Evolutionary conservation across 2,797 vertebrate genomes (phyloP).

Genomic region (Borostomias antarcticus): DNA sequence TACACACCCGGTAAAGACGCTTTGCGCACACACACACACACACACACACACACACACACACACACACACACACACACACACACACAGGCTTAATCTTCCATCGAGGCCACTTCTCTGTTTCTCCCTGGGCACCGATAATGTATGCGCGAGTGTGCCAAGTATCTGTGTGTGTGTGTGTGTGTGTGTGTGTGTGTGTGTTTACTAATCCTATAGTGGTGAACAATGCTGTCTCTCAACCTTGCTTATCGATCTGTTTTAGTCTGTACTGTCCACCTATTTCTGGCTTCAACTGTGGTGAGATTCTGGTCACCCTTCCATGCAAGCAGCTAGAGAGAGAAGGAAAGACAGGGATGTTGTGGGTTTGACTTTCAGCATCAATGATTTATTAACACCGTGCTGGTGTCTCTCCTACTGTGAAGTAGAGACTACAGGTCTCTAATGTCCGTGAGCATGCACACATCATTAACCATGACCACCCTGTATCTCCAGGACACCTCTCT

Average conservation of each 20-base stretch:
- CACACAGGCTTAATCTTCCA: background rate
- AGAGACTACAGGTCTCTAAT: no score
- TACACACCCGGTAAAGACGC: no score
- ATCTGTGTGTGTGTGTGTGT: constrained; percentile 12
- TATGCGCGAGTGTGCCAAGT: constrained; percentile 13
- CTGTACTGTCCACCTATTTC: constrained; percentile 5
- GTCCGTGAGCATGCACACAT: no score
- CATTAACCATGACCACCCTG: no score
- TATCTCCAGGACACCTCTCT: no score
- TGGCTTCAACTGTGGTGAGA: constrained; percentile 29
- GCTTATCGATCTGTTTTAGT: constrained; percentile 46
- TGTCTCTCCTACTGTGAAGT: no score
- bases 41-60: no score
- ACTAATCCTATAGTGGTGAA: background rate
- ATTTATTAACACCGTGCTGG: background rate
- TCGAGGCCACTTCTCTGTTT: background rate
- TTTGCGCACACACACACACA: no score
- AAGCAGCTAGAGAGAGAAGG: background rate
- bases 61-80: no score
- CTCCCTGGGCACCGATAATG: background rate
- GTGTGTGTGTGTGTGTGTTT: background rate
- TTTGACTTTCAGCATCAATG: background rate
- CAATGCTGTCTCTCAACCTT: background rate
- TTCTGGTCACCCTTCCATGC: constrained; percentile 11
- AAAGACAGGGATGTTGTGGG: background rate